Percentiles rank a stretch among this genome's conserved stretches.
Evolutionary conservation across 2,888 invertebrate genomes (phyloP).

Genomic region (Serrognathus titanus): DNA sequence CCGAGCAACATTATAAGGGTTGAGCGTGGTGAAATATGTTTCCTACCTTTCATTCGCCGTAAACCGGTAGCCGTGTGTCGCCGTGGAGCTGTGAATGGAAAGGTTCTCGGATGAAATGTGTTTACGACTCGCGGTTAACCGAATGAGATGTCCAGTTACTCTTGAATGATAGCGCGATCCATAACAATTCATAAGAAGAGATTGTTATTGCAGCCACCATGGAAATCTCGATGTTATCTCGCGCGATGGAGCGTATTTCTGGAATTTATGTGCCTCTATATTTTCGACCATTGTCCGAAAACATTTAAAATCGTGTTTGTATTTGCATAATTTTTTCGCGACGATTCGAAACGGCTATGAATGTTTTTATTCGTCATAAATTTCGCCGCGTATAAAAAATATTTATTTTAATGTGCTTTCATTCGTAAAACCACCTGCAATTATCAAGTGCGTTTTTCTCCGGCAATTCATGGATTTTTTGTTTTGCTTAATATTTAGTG

Average conservation of each 20-base stretch:
- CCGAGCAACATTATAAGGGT: no score
- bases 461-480: no score
- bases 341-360: not conserved
- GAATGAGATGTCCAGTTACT: constrained; percentile 35
- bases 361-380: no score
- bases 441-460: no score
- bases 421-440: no score
- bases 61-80: constrained; percentile 26
- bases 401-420: no score
- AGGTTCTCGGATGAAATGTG: constrained; percentile 32
- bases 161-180: constrained; percentile 32
- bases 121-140: constrained; percentile 33
- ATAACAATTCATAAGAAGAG: constrained; percentile 35
- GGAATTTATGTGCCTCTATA: constrained; percentile 36
- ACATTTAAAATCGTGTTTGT: not conserved
- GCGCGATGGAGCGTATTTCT: constrained; percentile 40
- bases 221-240: constrained; percentile 43
- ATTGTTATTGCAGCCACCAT: constrained; percentile 42
- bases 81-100: constrained; percentile 33
- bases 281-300: constrained; percentile 18
- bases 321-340: not conserved
- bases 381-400: no score
- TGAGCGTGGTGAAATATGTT: constrained; percentile 14
- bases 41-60: constrained; percentile 22
- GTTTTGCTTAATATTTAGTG: no score